Evolutionary conservation across 2,797 vertebrate genomes (phyloP).

Genomic region (Vipera latastei): DNA sequence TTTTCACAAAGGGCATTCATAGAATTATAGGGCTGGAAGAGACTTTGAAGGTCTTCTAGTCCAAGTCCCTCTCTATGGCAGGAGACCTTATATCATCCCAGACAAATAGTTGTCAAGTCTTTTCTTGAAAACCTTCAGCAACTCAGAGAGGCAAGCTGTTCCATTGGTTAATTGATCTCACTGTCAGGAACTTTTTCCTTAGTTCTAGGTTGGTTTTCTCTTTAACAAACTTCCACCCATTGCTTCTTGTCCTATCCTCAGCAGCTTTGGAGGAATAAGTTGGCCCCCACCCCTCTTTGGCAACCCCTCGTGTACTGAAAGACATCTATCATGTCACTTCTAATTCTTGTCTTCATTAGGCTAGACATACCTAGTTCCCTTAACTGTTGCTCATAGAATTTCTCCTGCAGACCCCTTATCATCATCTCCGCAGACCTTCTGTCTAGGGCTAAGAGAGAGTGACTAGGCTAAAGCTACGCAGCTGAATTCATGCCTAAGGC

Average conservation of each 20-base stretch:
- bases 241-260: background rate
- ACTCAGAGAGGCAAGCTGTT: background rate
- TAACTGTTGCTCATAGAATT: background rate
- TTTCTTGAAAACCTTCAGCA: background rate
- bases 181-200: background rate
- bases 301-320: background rate
- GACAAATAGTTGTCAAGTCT: background rate
- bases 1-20: background rate
- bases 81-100: background rate
- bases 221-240: background rate
- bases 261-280: background rate
- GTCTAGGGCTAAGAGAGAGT: background rate
- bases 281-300: background rate
- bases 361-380: background rate
- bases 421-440: background rate
- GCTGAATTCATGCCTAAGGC: background rate
- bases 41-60: background rate
- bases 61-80: background rate
- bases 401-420: background rate
- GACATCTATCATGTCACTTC: background rate
- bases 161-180: background rate
- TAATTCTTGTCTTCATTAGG: background rate
- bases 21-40: background rate
- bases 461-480: background rate
- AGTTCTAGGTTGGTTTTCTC: background rate